Conservation (phyloP, 1,140 invertebrate species). For the Lepidurus packardi region DNA sequence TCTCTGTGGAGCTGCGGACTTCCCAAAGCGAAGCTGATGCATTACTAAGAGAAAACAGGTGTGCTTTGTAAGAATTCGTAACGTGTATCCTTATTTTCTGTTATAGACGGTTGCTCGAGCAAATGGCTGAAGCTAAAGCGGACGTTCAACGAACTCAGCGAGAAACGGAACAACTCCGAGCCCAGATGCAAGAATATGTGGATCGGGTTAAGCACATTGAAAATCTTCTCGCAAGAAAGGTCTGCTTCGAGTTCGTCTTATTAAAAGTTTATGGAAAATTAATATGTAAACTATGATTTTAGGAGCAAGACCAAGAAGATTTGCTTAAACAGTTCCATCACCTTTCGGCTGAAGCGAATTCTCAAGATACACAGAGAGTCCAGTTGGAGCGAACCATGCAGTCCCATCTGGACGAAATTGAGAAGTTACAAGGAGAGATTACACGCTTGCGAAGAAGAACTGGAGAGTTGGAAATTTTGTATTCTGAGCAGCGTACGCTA, state of each 20-base stretch:
- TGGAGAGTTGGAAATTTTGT: constrained; percentile 28
- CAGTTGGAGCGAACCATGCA: constrained; percentile 30
- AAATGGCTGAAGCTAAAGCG: constrained; percentile 14
- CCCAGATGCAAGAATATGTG: constrained; percentile 30
- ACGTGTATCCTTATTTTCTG: not conserved
- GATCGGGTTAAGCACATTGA: constrained; percentile 30
- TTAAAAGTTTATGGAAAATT: not conserved
- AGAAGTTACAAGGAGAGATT: constrained; percentile 29
- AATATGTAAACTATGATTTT: not conserved
- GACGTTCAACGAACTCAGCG: constrained; percentile 24
- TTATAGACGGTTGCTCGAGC: constrained; percentile 23
- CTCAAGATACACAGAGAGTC: constrained; percentile 25
- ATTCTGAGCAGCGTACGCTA: constrained; percentile 28
- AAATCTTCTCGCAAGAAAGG: constrained; percentile 30
- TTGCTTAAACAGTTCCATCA: constrained; percentile 32
- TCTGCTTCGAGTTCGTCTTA: not conserved
- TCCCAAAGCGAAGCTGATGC: constrained; percentile 6
- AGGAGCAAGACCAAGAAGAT: constrained; percentile 32
- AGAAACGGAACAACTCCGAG: constrained; percentile 28
- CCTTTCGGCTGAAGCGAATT: constrained; percentile 26
- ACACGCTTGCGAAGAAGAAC: constrained; percentile 21
- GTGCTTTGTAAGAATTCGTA: not conserved
- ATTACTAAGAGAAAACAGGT: not conserved
- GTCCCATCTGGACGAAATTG: constrained; percentile 23
- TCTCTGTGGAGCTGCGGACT: not conserved